Evolutionary conservation across 2,113 vertebrate genomes (phyloP), one percentile per base, ranked within the genome.

Genomic region (Rhodinocichla rosea): DNA sequence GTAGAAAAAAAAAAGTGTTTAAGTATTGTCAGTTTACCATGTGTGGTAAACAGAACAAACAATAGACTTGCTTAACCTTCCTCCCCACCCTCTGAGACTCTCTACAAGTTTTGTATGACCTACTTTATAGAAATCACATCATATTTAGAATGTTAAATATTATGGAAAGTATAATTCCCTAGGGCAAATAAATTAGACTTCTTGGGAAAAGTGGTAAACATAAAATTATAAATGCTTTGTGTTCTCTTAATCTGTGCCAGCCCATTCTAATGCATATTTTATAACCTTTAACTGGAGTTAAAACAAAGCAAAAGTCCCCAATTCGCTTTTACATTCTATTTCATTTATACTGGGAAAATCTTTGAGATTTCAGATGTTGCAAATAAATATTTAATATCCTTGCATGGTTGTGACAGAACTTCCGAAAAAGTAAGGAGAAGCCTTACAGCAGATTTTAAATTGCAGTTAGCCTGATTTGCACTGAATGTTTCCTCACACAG

Each of bases 1-100:
- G 15, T 7, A 15, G 93, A 7, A 5, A 28, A 75, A 76, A 96
- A 97, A 95, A 95, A 90, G 82, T 91, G 77, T 98, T 97, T 96
- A 98, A 98, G 94, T 97, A 96, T 97, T 98, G 94, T 97, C 95
- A 95, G 83, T 97, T 98, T 97, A 93, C 87, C 83, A 55, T 94
- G 96, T 94, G 83, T 79, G 90, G 93, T 97, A 97, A 98, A 97
- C 95, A 97, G 95, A 97, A 96, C 83, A 85, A 97, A 96, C 94
- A 95, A 96, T 96, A 92, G 92, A 77, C 86, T 94, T 71, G 45
- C 69, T 97, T 94, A 95, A 96, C 93, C 83, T 93, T 94, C 85
- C 40, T 91, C 42, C 33, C 83, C 67, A 52, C 49, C 73, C 81
- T 73, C 88, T 64, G 44, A 94, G 90, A 94, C 90, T 89, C 85